Percentiles rank a stretch among this genome's conserved stretches.
Evolutionary conservation across 2,888 invertebrate genomes (phyloP).

Genomic region (Drosophila limbata): DNA sequence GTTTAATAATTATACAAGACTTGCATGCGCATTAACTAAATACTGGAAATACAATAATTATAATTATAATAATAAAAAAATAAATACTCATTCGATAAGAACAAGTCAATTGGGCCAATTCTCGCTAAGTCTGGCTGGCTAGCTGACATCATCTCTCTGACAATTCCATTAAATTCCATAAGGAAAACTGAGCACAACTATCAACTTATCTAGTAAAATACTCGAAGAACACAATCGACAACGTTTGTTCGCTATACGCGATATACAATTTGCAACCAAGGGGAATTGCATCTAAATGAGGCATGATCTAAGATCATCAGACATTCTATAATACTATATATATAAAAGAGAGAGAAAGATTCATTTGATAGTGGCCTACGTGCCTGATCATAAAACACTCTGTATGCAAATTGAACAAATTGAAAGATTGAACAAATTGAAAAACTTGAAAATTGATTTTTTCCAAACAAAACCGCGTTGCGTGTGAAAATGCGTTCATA

Average conservation of each 20-base stretch:
- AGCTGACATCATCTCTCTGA: conserved; percentile 60
- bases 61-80: conserved; percentile 12
- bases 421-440: not conserved
- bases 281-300: conserved; percentile 51
- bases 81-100: not conserved
- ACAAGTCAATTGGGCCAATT: conserved; percentile 41
- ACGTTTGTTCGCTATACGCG: conserved; percentile 48
- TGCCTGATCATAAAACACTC: conserved; percentile 8
- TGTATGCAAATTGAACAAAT: conserved; percentile 6
- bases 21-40: conserved; percentile 34
- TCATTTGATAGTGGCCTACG: conserved; percentile 15
- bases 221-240: conserved; percentile 45
- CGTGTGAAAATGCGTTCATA: conserved; percentile 50
- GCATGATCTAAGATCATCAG: conserved; percentile 46
- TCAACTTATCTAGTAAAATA: conserved; percentile 52
- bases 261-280: conserved; percentile 27
- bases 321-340: not conserved
- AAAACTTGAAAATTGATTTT: conserved; percentile 50
- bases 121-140: not conserved
- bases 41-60: conserved; percentile 23
- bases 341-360: not conserved
- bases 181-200: conserved; percentile 28
- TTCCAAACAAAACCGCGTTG: conserved; percentile 54
- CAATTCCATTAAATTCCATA: conserved; percentile 39
- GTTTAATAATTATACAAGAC: conserved; percentile 6